Evolutionary conservation across 2,797 vertebrate genomes (phyloP).

Genomic region (Leptoclinus maculatus): DNA sequence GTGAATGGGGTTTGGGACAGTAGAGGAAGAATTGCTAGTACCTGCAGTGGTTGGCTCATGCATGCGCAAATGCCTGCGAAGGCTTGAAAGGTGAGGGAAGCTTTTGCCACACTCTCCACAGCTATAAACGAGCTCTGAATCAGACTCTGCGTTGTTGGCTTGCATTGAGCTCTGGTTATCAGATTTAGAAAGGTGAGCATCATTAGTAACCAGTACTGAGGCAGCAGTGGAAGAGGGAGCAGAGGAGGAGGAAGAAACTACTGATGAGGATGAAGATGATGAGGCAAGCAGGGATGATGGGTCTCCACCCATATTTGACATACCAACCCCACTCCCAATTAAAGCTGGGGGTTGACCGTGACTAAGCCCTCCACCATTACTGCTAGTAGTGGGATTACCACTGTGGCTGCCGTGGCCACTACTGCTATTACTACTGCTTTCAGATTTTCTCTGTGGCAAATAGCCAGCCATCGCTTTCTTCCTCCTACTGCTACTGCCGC

Average conservation of each 20-base stretch:
- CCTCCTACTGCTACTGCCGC: conserved; percentile 83
- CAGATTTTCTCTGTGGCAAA: conserved; percentile 87
- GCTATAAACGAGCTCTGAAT: conserved; percentile 88
- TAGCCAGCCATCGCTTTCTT: conserved; percentile 90
- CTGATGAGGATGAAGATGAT: conserved; percentile 86
- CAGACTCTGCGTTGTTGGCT: conserved; percentile 77
- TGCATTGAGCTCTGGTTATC: conserved; percentile 82
- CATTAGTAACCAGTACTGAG: conserved; percentile 86
- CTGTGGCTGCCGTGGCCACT: conserved; percentile 75
- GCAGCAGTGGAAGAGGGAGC: conserved; percentile 85
- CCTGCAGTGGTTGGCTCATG: conserved; percentile 90
- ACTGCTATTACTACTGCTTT: conserved; percentile 72
- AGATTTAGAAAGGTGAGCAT: conserved; percentile 84
- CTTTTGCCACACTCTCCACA: conserved; percentile 94
- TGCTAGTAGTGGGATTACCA: conserved; percentile 81
- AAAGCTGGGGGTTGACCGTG: conserved; percentile 83
- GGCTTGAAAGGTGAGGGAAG: conserved; percentile 95
- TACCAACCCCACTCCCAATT: conserved; percentile 82
- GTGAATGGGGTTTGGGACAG: conserved; percentile 83
- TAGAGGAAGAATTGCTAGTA: conserved; percentile 81
- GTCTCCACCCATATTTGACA: conserved; percentile 83
- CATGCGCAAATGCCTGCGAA: conserved; percentile 94
- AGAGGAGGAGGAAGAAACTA: conserved; percentile 86
- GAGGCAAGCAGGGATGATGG: conserved; percentile 84
- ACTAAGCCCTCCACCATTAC: conserved; percentile 78